These are phyloP conservation scores for Cairina moschata DNA, from an alignment of 2,113 vertebrate genomes.

Conservation along the genomic window DNA sequence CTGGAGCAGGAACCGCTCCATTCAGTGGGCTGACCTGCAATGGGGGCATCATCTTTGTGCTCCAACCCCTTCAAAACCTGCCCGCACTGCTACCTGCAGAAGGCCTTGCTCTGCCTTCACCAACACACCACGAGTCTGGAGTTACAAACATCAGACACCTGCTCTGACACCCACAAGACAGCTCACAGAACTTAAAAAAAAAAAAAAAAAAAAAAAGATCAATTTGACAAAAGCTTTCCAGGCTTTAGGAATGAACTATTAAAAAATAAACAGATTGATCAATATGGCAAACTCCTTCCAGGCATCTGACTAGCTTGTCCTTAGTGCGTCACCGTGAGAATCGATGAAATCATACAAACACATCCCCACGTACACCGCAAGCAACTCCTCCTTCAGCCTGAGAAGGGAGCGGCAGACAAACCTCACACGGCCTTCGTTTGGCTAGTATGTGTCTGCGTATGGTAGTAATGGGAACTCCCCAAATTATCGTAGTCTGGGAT, in stretches of 20 bases:
- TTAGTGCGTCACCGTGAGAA: background rate
- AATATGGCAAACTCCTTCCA: background rate
- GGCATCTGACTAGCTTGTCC: background rate
- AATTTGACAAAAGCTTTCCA: background rate
- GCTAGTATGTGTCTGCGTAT: background rate
- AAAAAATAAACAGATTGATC: background rate
- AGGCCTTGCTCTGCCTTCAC: background rate
- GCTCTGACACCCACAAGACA: background rate
- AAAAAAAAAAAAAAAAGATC: background rate
- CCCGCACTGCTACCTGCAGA: background rate
- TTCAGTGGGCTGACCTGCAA: background rate
- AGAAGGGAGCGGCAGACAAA: conserved; percentile 15
- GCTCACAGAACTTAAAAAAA: background rate
- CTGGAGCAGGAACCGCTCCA: background rate
- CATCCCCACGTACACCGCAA: background rate
- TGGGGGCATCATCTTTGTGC: background rate
- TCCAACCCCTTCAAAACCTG: background rate
- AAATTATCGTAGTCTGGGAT: background rate
- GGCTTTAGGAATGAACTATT: background rate
- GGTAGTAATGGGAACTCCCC: background rate
- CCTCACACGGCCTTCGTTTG: conserved; percentile 35
- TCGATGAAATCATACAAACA: background rate
- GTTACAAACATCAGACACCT: background rate
- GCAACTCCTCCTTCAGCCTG: conserved; percentile 30
- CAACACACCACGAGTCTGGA: background rate